Conservation (phyloP, 30 jellyfish, hydroid and myxozoan genomes). For the Cassiopea andromeda region DNA sequence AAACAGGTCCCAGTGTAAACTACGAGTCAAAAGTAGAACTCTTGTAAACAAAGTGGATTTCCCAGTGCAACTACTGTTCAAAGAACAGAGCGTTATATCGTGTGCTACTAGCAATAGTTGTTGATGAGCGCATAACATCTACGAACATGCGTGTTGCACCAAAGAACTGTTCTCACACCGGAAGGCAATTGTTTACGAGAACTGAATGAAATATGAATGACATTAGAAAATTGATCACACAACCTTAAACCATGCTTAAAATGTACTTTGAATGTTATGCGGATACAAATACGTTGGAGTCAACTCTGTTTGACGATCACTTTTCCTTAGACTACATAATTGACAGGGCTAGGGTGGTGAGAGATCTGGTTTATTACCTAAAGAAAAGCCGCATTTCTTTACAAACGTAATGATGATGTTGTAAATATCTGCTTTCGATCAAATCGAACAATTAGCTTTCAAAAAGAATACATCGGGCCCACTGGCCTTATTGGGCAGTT, state of each 20-base stretch:
- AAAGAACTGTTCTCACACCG: constrained; percentile 22
- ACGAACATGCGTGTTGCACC: constrained; percentile 28
- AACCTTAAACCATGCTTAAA: constrained; percentile 14
- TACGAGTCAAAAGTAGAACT: neutral
- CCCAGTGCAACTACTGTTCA: neutral
- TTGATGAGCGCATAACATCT: neutral
- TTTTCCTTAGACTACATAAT: neutral
- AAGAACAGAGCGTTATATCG: neutral
- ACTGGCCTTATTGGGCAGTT: neutral
- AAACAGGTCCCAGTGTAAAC: neutral
- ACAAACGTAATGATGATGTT: neutral
- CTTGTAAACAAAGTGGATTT: neutral
- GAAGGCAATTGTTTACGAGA: constrained; percentile 46
- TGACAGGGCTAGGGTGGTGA: neutral
- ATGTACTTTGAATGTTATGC: neutral
- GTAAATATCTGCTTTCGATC: neutral
- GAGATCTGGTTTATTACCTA: neutral
- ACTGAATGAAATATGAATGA: constrained; percentile 56
- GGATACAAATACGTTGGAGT: neutral
- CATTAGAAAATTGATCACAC: constrained; percentile 43
- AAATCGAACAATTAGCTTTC: neutral
- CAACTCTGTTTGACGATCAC: neutral
- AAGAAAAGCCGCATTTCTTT: neutral
- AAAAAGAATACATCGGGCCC: neutral
- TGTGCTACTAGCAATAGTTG: neutral